A percentile compares a stretch with the other conserved stretches of the same genome.
phyloP scores from a whole-genome alignment of 2,888 invertebrate species.

The Dasypogon diadema region DNA sequence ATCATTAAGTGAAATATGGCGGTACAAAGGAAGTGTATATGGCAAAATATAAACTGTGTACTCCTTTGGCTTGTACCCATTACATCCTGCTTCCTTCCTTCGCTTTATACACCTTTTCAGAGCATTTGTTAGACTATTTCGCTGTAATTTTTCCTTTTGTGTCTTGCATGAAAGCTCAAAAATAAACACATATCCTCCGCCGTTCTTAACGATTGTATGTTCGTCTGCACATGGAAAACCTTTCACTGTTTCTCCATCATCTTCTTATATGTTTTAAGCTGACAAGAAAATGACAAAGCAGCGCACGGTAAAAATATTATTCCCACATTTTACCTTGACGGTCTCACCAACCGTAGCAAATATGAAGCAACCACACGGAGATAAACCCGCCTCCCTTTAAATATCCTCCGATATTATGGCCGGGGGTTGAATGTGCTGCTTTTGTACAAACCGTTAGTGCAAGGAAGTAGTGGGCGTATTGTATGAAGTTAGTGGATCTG shows the following conservation, averaged over 20 bases:
- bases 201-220: neutral
- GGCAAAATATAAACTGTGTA: neutral
- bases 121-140: neutral
- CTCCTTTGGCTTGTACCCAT: neutral
- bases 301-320: slow-evolving; percentile 21
- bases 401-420: neutral
- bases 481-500: neutral
- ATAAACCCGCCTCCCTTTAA: slow-evolving; percentile 8
- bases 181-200: neutral
- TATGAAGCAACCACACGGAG: slow-evolving; percentile 3
- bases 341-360: neutral
- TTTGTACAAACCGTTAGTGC: neutral
- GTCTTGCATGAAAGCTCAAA: neutral
- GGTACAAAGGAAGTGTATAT: neutral
- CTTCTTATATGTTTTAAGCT: slow-evolving; percentile 35
- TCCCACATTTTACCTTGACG: neutral
- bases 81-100: neutral
- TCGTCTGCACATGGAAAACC: neutral
- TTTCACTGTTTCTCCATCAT: slow-evolving; percentile 12
- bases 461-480: neutral
- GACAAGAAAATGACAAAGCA: slow-evolving; percentile 38
- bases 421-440: neutral
- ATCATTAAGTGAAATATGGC: neutral
- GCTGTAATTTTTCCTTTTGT: neutral
- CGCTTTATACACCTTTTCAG: neutral